Evolutionary conservation across 1,140 invertebrate species (phyloP), one percentile per base, ranked within the genome.

Genomic region (Danaus melanippus): DNA sequence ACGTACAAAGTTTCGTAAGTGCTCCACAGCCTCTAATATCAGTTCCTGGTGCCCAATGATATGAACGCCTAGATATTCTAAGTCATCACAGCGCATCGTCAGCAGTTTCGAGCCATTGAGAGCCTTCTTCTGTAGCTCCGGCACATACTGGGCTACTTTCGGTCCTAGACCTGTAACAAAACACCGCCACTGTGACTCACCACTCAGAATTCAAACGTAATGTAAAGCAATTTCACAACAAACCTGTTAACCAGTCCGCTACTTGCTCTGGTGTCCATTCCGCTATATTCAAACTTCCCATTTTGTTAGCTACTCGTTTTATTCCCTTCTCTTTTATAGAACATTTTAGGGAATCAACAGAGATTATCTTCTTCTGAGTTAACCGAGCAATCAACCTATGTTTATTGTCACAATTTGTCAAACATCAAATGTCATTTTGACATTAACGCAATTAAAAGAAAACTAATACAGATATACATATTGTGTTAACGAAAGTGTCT

Each of bases 201-300:
- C 67, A 46, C 61, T 58, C 53, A 42, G 46, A 59, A 60, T 51
- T 44, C 46, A 55, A 63, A 44, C 49, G 58, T 56, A 41, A 65
- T 56, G 7, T 42, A 49, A 39, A 56, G 47, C 61, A 12, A 64
- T 49, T 49, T 50, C 50, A 54, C 43, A 48, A 69, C 68, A 17
- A 52, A 79, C 96, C 96, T 92, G 94, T 93, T 58, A 97, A 86
- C 96, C 96, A 98, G 77, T 97, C 95, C 60, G 92, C 95, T 54
- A 97, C 95, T 90, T 97, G 94, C 71, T 96, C 94, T n/a, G 94
- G 92, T 63, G 93, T 93, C 96, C 96, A 98, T 88, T 96, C 95
- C 58, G 92, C 93, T 64, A 97, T 93, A 88, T 96, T 96, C 69
- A 96, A 92, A 86, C 94, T 95, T 79, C 93, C 93, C 93, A 68